Base-by-base conservation (phyloP, 2,797 vertebrate species). In the Petrocephalus sullivani region DNA sequence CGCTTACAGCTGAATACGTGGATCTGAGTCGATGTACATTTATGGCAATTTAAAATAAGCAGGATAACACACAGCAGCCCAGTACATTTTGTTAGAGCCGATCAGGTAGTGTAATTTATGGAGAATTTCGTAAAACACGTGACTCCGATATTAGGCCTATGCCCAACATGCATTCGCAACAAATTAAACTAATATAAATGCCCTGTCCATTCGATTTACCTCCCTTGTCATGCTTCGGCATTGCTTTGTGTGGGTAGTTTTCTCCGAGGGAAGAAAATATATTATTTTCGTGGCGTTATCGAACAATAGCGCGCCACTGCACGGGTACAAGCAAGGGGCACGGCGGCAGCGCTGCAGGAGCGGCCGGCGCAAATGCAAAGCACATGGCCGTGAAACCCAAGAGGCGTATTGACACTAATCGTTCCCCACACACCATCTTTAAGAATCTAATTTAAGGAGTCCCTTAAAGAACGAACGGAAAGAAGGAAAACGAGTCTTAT, bases 361-460 rank as follows among this genome's bases (percentile, higher is more conserved):
- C 5, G 28, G 58, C 5, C n/a, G n/a, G n/a, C 33, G 6, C 1
- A 75, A 71, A 87, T 71, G 7, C 28, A 82, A 94, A 93, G 78
- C 92, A 94, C 90, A 89, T 93, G 92, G 88, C 83, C 88, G 87
- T 23, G 91, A 91, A 91, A 93, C 82, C 57, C 89, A 93, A 94
- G 89, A 90, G 91, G 90, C 51, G 88, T 89, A 92, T 93, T 92
- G 91, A 91, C 89, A 86, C 57, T 92, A 92, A 91, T 91, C 93
- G 90, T 88, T 92, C 90, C 86, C 89, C 91, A 90, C 57, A 89
- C 56, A 88, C 85, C 88, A 88, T 90, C 88, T 90, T 91, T 85
- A 89, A 88, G 92, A 90, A 87, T 90, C 83, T 89, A 89, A 91
- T 92, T 90, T 90, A 57, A 88, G 89, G 71, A 67, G 41, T 33